A percentile compares a stretch with the other conserved stretches of the same genome.
Evolutionary conservation across 2,797 vertebrate species (phyloP).

Genomic region (Pteronotus mesoamericanus): DNA sequence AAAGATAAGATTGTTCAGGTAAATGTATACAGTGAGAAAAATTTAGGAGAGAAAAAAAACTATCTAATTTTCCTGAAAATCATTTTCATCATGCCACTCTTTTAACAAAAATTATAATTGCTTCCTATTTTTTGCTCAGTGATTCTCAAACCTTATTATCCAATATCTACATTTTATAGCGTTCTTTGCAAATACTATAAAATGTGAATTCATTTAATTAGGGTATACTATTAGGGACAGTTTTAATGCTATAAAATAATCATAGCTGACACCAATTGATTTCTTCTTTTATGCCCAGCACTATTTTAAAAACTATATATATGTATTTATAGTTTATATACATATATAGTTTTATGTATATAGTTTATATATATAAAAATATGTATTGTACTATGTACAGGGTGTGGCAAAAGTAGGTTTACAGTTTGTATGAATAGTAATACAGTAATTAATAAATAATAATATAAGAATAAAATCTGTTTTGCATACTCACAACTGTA

Average conservation of each 20-base stretch:
- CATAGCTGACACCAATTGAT: not conserved
- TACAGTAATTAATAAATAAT: not conserved
- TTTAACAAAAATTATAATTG: not conserved
- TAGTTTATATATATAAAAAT: no score
- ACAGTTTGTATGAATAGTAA: not conserved
- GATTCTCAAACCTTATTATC: not conserved
- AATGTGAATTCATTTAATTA: not conserved
- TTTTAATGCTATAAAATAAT: not conserved
- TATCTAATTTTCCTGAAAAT: not conserved
- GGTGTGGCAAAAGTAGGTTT: not conserved
- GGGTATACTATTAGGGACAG: not conserved
- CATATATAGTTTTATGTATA: no score
- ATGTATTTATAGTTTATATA: not conserved
- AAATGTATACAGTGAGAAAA: not conserved
- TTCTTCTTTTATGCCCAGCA: not conserved
- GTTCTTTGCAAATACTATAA: not conserved
- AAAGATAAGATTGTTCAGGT: not conserved
- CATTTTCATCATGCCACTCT: not conserved
- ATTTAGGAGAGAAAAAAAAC: not conserved
- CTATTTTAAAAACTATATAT: not conserved
- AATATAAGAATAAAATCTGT: not conserved
- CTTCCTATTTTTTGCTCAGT: not conserved
- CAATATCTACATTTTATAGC: not conserved
- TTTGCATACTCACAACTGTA: not conserved
- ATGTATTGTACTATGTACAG: not conserved